phyloP scores from a whole-genome alignment of 1,140 invertebrate species.

The Diabrotica virgifera region DNA sequence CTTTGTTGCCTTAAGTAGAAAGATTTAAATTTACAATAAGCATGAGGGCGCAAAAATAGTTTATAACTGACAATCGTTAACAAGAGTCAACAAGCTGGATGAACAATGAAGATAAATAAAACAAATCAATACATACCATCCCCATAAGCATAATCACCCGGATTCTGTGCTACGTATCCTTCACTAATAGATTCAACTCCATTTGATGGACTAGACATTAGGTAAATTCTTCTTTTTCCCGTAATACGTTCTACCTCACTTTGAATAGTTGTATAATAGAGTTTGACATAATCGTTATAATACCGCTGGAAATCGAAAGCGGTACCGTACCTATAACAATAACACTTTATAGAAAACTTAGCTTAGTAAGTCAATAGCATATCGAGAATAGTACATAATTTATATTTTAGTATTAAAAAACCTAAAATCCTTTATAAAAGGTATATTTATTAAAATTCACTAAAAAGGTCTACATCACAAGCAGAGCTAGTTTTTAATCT shows the following conservation, averaged over 20 bases:
- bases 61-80: not conserved
- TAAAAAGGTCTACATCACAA: too few species aligned
- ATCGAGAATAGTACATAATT: too few species aligned
- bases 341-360: not conserved
- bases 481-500: too few species aligned
- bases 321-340: slow-evolving; percentile 58
- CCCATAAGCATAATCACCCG: slow-evolving; percentile 77
- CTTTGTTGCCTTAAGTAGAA: too few species aligned
- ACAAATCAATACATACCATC: slow-evolving; percentile 63
- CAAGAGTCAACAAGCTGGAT: not conserved
- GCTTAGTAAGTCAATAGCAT: too few species aligned
- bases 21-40: too few species aligned
- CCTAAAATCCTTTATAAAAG: too few species aligned
- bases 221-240: slow-evolving; percentile 61
- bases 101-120: not conserved
- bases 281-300: slow-evolving; percentile 77
- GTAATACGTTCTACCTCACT: slow-evolving; percentile 55
- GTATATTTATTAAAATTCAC: too few species aligned
- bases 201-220: slow-evolving; percentile 92
- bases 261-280: slow-evolving; percentile 81
- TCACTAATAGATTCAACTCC: slow-evolving; percentile 72
- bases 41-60: too few species aligned
- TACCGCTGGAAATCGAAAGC: slow-evolving; percentile 57
- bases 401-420: too few species aligned
- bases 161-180: slow-evolving; percentile 71